Conservation (phyloP, 2,888 invertebrate species). For the Heteromurus nitidus region DNA sequence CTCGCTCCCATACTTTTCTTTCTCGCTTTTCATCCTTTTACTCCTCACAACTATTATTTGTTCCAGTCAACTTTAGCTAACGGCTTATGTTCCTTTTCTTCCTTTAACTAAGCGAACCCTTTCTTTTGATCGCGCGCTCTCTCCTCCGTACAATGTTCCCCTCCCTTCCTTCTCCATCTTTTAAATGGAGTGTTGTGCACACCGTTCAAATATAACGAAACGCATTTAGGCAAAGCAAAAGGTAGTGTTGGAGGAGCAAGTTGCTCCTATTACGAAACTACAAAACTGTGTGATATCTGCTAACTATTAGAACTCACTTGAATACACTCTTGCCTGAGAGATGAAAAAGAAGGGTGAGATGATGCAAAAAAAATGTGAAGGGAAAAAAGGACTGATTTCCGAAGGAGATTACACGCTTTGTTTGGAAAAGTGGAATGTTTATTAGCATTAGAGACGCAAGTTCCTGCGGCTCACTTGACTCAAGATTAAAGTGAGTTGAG, state of each 20-base stretch:
- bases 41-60: constrained; percentile 48
- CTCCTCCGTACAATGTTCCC: constrained; percentile 39
- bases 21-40: constrained; percentile 42
- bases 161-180: too few species aligned
- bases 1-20: constrained; percentile 30
- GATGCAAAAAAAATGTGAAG: background rate
- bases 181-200: too few species aligned
- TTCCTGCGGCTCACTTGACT: background rate
- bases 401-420: constrained; percentile 46
- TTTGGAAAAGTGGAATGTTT: constrained; percentile 45
- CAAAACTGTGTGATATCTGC: constrained; percentile 18
- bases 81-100: constrained; percentile 31
- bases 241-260: constrained; percentile 56
- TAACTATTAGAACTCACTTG: constrained; percentile 33
- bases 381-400: constrained; percentile 48
- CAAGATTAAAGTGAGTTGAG: constrained; percentile 39
- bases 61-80: constrained; percentile 60
- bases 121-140: constrained; percentile 31
- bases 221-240: constrained; percentile 5
- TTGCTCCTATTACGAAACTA: constrained; percentile 17
- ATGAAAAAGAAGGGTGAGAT: background rate
- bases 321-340: too few species aligned
- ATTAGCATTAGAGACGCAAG: constrained; percentile 52
- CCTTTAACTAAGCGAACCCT: constrained; percentile 46
- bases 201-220: too few species aligned